These are phyloP conservation scores for Aplochiton taeniatus DNA, from an alignment of 2,797 vertebrate genomes.

Conservation along the genomic window DNA sequence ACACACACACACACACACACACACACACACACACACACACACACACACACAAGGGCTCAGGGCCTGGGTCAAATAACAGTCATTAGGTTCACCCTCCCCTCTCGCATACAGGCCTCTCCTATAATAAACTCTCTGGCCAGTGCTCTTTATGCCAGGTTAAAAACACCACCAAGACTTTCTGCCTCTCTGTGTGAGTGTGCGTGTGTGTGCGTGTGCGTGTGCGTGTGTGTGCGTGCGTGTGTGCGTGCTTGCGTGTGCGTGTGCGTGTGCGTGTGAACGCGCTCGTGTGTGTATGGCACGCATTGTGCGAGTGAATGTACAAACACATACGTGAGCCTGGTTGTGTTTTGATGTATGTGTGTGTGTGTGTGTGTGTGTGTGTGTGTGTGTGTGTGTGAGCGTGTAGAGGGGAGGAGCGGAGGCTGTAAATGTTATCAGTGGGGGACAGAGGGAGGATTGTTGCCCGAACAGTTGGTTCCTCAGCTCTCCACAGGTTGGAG, in stretches of 20 bases:
- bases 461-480: constrained; percentile 27
- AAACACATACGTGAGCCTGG: background rate
- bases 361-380: too few relatives aligned
- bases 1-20: background rate
- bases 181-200: constrained; percentile 3
- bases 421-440: constrained; percentile 35
- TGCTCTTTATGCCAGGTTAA: background rate
- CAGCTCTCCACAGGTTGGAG: constrained; percentile 28
- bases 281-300: background rate
- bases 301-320: background rate
- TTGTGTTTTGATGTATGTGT: background rate
- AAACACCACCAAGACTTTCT: background rate
- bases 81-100: constrained; percentile 11
- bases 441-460: constrained; percentile 39
- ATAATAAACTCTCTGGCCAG: constrained; percentile 14
- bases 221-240: background rate
- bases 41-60: background rate
- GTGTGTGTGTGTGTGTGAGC: too few relatives aligned
- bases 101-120: background rate
- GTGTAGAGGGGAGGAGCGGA: constrained; percentile 12
- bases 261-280: too few relatives aligned
- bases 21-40: background rate
- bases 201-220: background rate
- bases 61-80: constrained; percentile 14
- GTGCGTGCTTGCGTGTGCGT: background rate